Evolutionary conservation across 2,113 vertebrate genomes (phyloP).

Genomic region (Elgaria multicarinata): DNA sequence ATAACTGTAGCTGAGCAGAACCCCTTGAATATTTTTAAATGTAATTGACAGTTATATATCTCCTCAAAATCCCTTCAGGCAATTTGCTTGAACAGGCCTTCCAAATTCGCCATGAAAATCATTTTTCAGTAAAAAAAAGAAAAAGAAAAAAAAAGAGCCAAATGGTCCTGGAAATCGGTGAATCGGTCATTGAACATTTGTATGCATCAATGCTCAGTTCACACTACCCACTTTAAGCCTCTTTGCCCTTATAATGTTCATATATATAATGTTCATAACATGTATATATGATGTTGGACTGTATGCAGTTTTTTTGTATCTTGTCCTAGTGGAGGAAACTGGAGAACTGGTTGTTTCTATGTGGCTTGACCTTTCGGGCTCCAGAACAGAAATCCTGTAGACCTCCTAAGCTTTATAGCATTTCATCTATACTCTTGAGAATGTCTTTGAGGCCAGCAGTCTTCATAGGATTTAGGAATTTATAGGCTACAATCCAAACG

Average conservation of each 20-base stretch:
- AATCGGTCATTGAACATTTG: no score
- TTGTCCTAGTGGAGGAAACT: conserved; percentile 19
- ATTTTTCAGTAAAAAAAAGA: neutral
- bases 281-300: neutral
- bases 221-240: neutral
- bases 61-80: neutral
- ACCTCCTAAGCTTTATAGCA: conserved; percentile 1
- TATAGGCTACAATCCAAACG: conserved; percentile 28
- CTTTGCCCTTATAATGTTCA: neutral
- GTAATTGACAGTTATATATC: no score
- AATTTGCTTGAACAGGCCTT: neutral
- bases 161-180: neutral
- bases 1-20: neutral
- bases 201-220: neutral
- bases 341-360: conserved; percentile 22
- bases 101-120: neutral
- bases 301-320: neutral
- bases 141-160: no score
- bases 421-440: conserved; percentile 43
- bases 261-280: neutral
- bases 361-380: conserved; percentile 50
- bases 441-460: neutral
- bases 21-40: neutral
- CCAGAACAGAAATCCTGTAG: conserved; percentile 26
- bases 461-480: conserved; percentile 51